These are phyloP conservation scores for Cuniculus paca DNA, from an alignment of 2,797 vertebrate species.

Conservation along the genomic window DNA sequence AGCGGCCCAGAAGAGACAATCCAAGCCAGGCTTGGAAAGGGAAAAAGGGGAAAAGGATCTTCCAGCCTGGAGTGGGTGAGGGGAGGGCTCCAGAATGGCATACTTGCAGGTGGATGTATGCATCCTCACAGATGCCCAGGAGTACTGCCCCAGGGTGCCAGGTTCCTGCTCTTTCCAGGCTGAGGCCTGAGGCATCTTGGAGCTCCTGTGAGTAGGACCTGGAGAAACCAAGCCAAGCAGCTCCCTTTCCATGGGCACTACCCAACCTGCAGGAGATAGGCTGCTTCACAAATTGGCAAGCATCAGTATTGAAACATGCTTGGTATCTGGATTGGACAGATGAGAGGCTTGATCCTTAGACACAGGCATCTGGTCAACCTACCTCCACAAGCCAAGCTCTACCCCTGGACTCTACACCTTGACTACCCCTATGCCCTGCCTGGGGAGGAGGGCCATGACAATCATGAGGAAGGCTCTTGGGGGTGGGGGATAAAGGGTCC, in stretches of 20 bases:
- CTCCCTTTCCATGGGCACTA: not conserved
- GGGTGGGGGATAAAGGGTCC: not conserved
- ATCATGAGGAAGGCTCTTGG: no score
- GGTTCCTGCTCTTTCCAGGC: not conserved
- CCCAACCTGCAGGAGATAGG: not conserved
- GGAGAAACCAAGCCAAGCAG: not conserved
- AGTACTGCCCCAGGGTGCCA: not conserved
- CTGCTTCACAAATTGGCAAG: not conserved
- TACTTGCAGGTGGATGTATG: not conserved
- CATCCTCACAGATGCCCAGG: not conserved
- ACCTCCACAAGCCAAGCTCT: not conserved
- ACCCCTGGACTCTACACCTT: not conserved
- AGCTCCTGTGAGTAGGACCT: not conserved
- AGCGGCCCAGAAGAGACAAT: not conserved
- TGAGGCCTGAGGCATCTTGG: not conserved
- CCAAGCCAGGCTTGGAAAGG: not conserved
- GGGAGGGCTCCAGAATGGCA: not conserved
- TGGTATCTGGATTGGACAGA: not conserved
- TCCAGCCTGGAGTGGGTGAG: not conserved
- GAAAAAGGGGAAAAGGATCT: not conserved
- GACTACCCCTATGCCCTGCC: not conserved
- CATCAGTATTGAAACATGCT: not conserved
- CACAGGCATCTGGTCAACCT: not conserved
- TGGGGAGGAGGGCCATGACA: not conserved
- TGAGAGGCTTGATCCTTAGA: not conserved